Percentiles rank a stretch among this genome's conserved stretches.
phyloP scores from a whole-genome alignment of 2,797 vertebrate genomes.

The Eulemur mongoz region DNA sequence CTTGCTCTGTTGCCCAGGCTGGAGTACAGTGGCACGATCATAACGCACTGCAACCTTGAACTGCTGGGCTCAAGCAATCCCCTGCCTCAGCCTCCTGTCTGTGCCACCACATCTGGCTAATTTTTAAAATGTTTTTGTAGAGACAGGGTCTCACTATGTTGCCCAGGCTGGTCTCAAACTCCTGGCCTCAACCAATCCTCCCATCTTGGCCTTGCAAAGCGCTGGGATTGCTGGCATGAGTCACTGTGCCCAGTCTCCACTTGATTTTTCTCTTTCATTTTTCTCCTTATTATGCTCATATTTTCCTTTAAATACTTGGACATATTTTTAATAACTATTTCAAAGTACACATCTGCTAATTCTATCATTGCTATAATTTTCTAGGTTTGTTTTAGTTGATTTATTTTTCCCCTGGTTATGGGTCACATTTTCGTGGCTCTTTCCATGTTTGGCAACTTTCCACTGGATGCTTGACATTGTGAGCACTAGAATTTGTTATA shows the following conservation, averaged over 20 bases:
- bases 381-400: background rate
- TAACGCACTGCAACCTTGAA: background rate
- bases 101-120: background rate
- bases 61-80: background rate
- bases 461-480: background rate
- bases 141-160: background rate
- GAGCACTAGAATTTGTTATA: background rate
- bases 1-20: background rate
- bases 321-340: background rate
- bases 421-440: background rate
- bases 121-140: background rate
- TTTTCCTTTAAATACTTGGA: conserved; percentile 28
- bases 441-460: background rate
- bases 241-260: background rate
- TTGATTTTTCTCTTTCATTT: background rate
- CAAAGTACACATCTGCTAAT: background rate
- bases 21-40: too few species aligned
- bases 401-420: background rate
- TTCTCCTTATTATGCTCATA: background rate
- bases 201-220: background rate
- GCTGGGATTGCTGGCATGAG: background rate
- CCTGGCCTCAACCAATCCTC: background rate
- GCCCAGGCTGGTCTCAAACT: background rate
- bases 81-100: background rate
- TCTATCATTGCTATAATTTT: background rate